Conservation (phyloP, 2,888 invertebrate species). For the Petrophora chlorosata region DNA sequence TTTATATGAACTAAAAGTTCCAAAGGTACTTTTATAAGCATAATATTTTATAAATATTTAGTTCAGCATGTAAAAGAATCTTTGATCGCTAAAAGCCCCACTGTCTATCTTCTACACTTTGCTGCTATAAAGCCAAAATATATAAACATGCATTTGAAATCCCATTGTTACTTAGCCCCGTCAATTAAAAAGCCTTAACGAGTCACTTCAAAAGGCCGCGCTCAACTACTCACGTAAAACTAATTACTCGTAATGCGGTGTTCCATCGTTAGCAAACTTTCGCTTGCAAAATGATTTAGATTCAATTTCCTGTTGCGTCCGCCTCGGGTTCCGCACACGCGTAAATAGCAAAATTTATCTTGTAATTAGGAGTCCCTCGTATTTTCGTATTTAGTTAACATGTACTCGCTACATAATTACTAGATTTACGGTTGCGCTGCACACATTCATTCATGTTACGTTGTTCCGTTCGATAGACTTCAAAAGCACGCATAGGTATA, state of each 20-base stretch:
- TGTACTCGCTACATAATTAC: slow-evolving; percentile 38
- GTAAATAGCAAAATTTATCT: slow-evolving; percentile 44
- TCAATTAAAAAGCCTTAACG: slow-evolving; percentile 14
- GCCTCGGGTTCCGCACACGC: slow-evolving; percentile 34
- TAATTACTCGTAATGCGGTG: slow-evolving; percentile 25
- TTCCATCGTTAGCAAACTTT: slow-evolving; percentile 30
- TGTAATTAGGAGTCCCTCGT: slow-evolving; percentile 46
- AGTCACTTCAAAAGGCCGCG: slow-evolving; percentile 10
- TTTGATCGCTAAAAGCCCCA: no score
- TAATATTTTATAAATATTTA: no score
- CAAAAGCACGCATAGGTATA: slow-evolving; percentile 26
- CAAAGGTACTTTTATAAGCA: no score
- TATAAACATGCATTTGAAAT: no score
- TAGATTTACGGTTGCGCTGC: slow-evolving; percentile 38
- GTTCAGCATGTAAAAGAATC: no score
- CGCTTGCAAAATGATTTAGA: slow-evolving; percentile 45
- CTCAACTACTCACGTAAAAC: slow-evolving; percentile 18
- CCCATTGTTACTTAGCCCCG: no score
- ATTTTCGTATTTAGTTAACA: slow-evolving; percentile 48
- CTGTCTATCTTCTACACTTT: no score
- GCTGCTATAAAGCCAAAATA: no score
- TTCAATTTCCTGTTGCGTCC: slow-evolving; percentile 44
- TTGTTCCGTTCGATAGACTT: slow-evolving; percentile 28
- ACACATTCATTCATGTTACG: slow-evolving; percentile 37
- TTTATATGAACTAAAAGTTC: no score